A percentile compares a stretch with the other conserved stretches of the same genome.
phyloP scores from a whole-genome alignment of 2,797 vertebrate genomes.

The Pseudotriccus pelzelni region DNA sequence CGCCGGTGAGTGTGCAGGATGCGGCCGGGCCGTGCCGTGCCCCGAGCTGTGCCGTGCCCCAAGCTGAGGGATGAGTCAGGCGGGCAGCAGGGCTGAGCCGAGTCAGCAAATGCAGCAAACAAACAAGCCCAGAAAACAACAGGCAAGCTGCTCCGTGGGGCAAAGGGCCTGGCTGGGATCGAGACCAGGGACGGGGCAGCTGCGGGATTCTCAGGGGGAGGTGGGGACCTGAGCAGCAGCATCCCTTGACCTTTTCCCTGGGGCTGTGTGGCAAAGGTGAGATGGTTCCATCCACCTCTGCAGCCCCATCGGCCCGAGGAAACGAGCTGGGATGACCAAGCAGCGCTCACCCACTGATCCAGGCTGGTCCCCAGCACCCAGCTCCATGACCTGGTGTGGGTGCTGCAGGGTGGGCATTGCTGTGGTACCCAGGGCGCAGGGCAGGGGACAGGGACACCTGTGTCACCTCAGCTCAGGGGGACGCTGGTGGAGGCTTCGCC shows the following conservation, averaged over 20 bases:
- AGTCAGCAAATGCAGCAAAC: slow-evolving; percentile 32
- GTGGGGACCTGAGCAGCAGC: not conserved
- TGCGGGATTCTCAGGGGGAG: fast-evolving
- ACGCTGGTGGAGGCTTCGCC: fast-evolving
- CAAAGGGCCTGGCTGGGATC: not conserved
- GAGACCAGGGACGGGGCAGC: not conserved
- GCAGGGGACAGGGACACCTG: not conserved
- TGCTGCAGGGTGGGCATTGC: not conserved
- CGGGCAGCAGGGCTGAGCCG: not conserved
- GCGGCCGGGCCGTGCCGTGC: not conserved
- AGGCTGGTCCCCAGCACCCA: not conserved
- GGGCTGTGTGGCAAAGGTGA: not conserved
- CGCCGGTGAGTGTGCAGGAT: not conserved
- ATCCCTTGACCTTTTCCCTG: not conserved
- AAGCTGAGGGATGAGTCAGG: slow-evolving; percentile 49
- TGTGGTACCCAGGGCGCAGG: fast-evolving
- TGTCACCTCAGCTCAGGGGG: fast-evolving
- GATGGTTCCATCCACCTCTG: not conserved
- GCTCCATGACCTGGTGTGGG: fast-evolving
- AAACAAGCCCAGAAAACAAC: slow-evolving; percentile 36
- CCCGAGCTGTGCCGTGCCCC: not conserved
- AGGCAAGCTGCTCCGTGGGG: not conserved
- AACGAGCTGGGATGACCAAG: not conserved
- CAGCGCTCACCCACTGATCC: fast-evolving
- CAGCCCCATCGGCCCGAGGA: fast-evolving